Conservation (phyloP, 1,140 invertebrate species). For the Fopius arisanus region DNA sequence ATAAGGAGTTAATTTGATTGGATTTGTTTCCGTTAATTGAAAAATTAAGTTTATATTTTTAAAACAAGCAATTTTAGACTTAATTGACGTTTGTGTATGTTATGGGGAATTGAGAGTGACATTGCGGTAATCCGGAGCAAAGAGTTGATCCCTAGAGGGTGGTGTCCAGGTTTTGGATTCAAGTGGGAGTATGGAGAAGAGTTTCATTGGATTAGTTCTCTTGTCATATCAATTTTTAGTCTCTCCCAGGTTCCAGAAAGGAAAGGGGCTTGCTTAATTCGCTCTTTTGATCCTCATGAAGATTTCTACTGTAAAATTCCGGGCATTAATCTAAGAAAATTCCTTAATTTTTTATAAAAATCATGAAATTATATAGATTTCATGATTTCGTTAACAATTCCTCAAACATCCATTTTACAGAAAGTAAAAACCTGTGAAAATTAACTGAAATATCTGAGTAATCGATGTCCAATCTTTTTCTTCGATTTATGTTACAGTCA, state of each 20-base stretch:
- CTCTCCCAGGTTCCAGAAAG: background rate
- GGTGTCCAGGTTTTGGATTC: constrained; percentile 25
- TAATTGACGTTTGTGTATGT: background rate
- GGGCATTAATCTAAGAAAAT: no score
- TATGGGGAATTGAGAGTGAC: constrained; percentile 40
- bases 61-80: background rate
- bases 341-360: no score
- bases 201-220: constrained; percentile 2
- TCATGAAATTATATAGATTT: no score
- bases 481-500: no score
- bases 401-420: no score
- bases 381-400: no score
- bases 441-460: no score
- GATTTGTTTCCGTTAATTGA: constrained; percentile 38
- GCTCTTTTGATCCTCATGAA: constrained; percentile 19
- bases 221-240: constrained; percentile 13
- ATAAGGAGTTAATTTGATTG: background rate
- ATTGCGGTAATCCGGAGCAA: constrained; percentile 53
- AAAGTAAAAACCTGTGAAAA: no score
- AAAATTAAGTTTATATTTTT: background rate
- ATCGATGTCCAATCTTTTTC: no score
- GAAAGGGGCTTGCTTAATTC: no score
- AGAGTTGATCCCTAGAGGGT: constrained; percentile 60
- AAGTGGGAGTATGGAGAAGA: background rate
- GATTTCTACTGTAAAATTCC: no score